A percentile compares a stretch with the other conserved stretches of the same genome.
These are phyloP conservation scores for Paralichthys olivaceus DNA, from an alignment of 2,113 vertebrate genomes.

Conservation along the genomic window DNA sequence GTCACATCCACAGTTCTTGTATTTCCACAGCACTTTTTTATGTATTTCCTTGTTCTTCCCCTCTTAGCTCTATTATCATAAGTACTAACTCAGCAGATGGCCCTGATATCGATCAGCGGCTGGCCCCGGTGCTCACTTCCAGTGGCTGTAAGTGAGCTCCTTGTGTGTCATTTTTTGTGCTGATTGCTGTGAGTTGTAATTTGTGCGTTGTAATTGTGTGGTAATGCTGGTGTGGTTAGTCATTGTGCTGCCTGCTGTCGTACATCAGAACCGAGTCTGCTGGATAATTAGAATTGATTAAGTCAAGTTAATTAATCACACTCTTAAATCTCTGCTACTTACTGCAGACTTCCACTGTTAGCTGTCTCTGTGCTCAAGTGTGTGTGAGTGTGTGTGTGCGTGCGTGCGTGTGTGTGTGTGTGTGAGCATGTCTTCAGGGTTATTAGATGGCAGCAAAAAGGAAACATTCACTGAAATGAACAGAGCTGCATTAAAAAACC, in stretches of 20 bases:
- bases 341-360: slow-evolving; percentile 66
- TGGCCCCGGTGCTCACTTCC: slow-evolving; percentile 12
- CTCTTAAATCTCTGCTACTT: slow-evolving; percentile 88
- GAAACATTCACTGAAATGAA: slow-evolving; percentile 28
- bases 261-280: slow-evolving; percentile 81
- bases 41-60: slow-evolving; percentile 19
- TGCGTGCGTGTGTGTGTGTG: slow-evolving; percentile 9
- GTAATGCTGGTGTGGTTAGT: slow-evolving; percentile 47
- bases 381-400: slow-evolving; percentile 13
- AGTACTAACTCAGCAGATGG: slow-evolving; percentile 45
- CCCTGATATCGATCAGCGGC: slow-evolving; percentile 51
- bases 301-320: slow-evolving; percentile 92
- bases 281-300: slow-evolving; percentile 93
- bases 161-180: slow-evolving; percentile 32
- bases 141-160: slow-evolving; percentile 28
- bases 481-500: slow-evolving; percentile 6
- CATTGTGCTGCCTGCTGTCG: slow-evolving; percentile 35
- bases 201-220: slow-evolving; percentile 61
- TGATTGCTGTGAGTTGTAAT: slow-evolving; percentile 50
- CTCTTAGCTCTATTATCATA: slow-evolving; percentile 21
- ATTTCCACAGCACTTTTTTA: slow-evolving; percentile 29
- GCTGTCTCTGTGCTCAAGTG: not conserved
- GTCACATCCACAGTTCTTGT: slow-evolving; percentile 25
- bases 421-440: slow-evolving; percentile 15
- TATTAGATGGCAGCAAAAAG: slow-evolving; percentile 18